Conservation (phyloP, 2,888 invertebrate species). For the Panzeria rudis region DNA sequence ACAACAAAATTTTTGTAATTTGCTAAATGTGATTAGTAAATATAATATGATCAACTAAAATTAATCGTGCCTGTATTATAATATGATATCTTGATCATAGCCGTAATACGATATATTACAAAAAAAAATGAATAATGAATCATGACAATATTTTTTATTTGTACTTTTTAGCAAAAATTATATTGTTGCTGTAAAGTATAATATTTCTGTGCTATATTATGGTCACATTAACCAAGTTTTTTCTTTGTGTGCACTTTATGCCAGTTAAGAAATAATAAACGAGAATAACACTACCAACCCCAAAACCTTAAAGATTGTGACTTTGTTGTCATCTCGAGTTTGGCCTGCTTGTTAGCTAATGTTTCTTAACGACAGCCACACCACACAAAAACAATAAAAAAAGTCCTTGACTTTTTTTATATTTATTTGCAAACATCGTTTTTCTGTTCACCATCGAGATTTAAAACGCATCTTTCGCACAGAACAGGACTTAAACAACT, state of each 20-base stretch:
- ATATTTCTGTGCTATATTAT: neutral
- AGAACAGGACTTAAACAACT: slow-evolving; percentile 26
- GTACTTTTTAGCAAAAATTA: too few relatives aligned
- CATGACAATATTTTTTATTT: too few relatives aligned
- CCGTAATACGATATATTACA: too few relatives aligned
- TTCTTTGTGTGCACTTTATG: neutral
- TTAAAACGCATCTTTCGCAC: slow-evolving; percentile 58
- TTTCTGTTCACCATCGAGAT: slow-evolving; percentile 49
- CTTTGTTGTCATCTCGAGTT: slow-evolving; percentile 65
- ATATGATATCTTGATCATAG: too few relatives aligned
- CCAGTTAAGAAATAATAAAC: slow-evolving; percentile 37
- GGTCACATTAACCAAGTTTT: neutral
- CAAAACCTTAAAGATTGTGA: slow-evolving; percentile 50
- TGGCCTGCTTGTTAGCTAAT: slow-evolving; percentile 64
- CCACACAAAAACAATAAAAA: slow-evolving; percentile 14
- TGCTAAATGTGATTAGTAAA: too few relatives aligned
- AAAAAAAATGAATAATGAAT: too few relatives aligned
- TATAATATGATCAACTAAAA: too few relatives aligned
- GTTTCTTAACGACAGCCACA: slow-evolving; percentile 43
- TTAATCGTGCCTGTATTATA: too few relatives aligned
- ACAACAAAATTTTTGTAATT: too few relatives aligned
- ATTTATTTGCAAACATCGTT: slow-evolving; percentile 24
- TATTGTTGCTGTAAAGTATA: neutral
- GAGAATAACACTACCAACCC: neutral
- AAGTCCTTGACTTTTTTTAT: slow-evolving; percentile 44